A percentile compares a stretch with the other conserved stretches of the same genome.
Conservation (phyloP, 2,888 invertebrate species). For the Crossocerus cetratus region DNA sequence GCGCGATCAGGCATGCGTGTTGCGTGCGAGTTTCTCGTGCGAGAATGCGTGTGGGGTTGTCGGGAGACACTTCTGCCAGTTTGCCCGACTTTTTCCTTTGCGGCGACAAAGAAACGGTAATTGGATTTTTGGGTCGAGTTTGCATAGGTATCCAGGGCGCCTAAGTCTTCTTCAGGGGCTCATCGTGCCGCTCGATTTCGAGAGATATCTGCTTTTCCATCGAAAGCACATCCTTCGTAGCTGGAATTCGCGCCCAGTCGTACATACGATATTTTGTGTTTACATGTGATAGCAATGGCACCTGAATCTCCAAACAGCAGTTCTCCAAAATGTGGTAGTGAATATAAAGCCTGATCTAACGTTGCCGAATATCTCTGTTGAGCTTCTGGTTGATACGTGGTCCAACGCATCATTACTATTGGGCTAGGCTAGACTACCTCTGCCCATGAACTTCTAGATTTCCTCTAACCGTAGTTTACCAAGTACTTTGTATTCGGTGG, state of each 20-base stretch:
- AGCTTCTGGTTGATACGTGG: no score
- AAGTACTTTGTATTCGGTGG: no score
- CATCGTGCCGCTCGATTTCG: neutral
- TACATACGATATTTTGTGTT: neutral
- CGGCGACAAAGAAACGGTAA: slow-evolving; percentile 54
- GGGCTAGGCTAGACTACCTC: no score
- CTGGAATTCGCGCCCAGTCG: neutral
- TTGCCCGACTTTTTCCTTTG: slow-evolving; percentile 47
- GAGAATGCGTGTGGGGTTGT: slow-evolving; percentile 52
- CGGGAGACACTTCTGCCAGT: slow-evolving; percentile 38
- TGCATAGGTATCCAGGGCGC: slow-evolving; percentile 60
- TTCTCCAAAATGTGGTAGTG: no score
- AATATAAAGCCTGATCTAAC: no score
- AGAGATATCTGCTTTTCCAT: slow-evolving; percentile 22
- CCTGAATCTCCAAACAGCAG: no score
- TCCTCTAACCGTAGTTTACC: no score
- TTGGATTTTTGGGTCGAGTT: slow-evolving; percentile 64
- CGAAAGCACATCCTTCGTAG: neutral
- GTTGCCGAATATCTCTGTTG: no score
- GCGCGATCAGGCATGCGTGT: slow-evolving; percentile 46
- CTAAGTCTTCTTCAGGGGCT: slow-evolving; percentile 19
- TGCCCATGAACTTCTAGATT: no score
- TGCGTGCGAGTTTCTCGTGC: slow-evolving; percentile 57
- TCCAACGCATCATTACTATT: no score
- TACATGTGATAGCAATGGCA: no score